phyloP scores from a whole-genome alignment of 2,888 invertebrate species.

The Erebia aethiops region DNA sequence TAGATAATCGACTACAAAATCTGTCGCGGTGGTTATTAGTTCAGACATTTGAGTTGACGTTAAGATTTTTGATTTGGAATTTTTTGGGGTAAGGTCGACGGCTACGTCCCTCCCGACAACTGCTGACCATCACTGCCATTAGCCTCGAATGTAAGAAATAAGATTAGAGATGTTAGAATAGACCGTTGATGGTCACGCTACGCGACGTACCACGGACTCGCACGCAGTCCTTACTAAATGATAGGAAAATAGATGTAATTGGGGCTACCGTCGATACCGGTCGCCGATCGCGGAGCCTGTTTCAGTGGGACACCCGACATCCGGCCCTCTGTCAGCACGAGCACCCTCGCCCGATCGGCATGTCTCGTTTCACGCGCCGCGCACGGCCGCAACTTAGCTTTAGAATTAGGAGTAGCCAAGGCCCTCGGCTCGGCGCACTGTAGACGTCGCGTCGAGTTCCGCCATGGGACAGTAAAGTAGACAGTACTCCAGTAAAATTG shows the following conservation, averaged over 20 bases:
- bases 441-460: conserved; percentile 24
- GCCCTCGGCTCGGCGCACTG: conserved; percentile 24
- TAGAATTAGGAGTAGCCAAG: conserved; percentile 29
- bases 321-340: not conserved
- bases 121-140: conserved; percentile 78
- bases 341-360: conserved; percentile 40
- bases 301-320: conserved; percentile 61
- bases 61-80: conserved; percentile 54
- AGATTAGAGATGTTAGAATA: conserved; percentile 51
- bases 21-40: conserved; percentile 47
- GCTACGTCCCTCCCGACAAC: conserved; percentile 68
- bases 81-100: conserved; percentile 61
- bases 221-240: conserved; percentile 22
- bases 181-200: conserved; percentile 44
- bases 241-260: conserved; percentile 39
- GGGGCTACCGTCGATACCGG: conserved; percentile 32
- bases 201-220: conserved; percentile 30
- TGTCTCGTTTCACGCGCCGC: not conserved
- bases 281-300: conserved; percentile 57
- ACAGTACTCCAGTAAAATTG: too few relatives aligned
- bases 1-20: conserved; percentile 23
- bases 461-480: conserved; percentile 51
- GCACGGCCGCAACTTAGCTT: conserved; percentile 25
- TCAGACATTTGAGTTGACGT: conserved; percentile 55
- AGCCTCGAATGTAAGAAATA: conserved; percentile 60